Conservation (phyloP, 2,113 vertebrate genomes). For the Taxidea taxus region DNA sequence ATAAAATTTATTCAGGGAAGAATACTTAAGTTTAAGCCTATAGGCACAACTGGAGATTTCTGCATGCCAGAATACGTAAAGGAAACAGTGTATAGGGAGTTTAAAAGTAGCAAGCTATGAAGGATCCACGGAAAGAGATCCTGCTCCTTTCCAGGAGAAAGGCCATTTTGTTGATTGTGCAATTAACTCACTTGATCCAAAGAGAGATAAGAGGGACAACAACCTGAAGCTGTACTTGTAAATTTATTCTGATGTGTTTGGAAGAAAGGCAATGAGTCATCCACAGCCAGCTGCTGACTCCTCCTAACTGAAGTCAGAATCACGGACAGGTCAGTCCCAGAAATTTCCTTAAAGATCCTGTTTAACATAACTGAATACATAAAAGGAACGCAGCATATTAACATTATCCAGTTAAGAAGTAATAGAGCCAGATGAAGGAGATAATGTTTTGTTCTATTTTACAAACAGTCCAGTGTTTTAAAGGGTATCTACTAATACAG, state of each 20-base stretch:
- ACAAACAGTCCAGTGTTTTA: background rate
- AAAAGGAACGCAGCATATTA: background rate
- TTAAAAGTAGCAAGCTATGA: background rate
- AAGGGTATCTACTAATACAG: background rate
- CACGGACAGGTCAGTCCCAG: fast-evolving
- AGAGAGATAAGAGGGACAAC: background rate
- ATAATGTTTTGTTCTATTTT: background rate
- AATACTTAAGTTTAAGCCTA: background rate
- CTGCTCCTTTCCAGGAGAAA: background rate
- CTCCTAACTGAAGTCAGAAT: background rate
- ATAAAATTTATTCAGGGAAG: background rate
- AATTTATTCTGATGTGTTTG: background rate
- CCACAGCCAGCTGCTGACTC: no score
- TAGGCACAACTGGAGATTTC: background rate
- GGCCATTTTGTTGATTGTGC: background rate
- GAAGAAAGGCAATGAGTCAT: background rate
- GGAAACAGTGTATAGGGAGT: background rate
- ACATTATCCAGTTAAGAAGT: background rate
- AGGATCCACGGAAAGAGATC: background rate
- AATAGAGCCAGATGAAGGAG: background rate
- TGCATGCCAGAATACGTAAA: no score
- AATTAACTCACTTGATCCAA: background rate
- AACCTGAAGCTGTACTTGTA: background rate
- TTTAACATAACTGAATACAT: background rate
- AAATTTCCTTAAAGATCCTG: background rate